A percentile compares a stretch with the other conserved stretches of the same genome.
These are phyloP conservation scores for Alouatta palliata DNA, from an alignment of 2,113 vertebrate species.

Conservation along the genomic window DNA sequence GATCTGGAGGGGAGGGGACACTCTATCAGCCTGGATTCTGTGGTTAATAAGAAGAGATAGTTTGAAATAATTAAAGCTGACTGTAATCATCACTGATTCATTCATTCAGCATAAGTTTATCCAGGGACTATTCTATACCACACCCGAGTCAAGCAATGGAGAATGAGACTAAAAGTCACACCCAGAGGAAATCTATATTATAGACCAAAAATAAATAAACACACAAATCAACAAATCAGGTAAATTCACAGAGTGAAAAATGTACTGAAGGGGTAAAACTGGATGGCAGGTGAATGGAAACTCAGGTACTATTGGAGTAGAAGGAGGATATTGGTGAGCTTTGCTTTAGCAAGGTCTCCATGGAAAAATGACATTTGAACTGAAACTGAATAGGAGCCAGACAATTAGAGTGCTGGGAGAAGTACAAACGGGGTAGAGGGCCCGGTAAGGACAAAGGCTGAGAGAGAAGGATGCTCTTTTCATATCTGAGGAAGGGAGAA, in stretches of 20 bases:
- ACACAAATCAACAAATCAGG: background rate
- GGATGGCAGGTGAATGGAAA: constrained; percentile 45
- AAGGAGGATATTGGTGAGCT: too few species aligned
- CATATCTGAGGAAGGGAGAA: background rate
- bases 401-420: background rate
- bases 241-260: background rate
- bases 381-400: background rate
- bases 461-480: background rate
- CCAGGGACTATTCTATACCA: fast-evolving
- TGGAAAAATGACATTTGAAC: background rate
- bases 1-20: fast-evolving
- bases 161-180: background rate
- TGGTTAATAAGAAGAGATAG: background rate
- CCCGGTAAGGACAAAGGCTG: background rate
- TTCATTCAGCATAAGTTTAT: background rate
- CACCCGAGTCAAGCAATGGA: too few species aligned
- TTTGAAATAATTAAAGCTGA: background rate
- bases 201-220: background rate
- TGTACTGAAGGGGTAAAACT: background rate
- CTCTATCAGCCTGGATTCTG: background rate
- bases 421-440: background rate
- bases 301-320: background rate
- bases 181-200: background rate
- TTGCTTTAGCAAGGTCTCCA: fast-evolving
- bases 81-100: background rate